Conservation (phyloP, 92 coral and sea anemone genomes). For the Parazoanthus atlanticus region DNA sequence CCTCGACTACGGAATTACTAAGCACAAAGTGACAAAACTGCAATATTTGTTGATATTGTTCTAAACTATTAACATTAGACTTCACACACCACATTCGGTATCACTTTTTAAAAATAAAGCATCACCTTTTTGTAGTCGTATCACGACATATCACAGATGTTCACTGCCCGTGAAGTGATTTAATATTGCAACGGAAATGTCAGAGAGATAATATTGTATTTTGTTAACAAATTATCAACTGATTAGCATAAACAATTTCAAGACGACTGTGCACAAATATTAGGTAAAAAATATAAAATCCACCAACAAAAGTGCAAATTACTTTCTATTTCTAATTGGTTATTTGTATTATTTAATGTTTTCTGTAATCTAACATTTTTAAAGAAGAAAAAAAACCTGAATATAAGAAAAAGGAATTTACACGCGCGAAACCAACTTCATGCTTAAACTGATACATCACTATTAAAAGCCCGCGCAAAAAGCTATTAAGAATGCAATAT, state of each 20-base stretch:
- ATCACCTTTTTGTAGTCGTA: background rate
- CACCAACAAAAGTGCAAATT: background rate
- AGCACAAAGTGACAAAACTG: background rate
- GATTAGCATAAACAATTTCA: background rate
- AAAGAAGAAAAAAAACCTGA: background rate
- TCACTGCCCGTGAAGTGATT: constrained; percentile 3
- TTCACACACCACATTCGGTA: background rate
- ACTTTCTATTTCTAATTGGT: background rate
- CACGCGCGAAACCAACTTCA: background rate
- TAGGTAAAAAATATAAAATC: too few relatives aligned
- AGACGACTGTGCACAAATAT: too few relatives aligned
- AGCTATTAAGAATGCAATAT: background rate
- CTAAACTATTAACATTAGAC: background rate
- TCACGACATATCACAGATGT: background rate
- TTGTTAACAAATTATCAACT: background rate
- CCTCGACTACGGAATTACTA: background rate
- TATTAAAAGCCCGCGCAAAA: background rate
- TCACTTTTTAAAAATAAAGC: background rate
- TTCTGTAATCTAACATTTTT: background rate
- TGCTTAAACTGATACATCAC: background rate
- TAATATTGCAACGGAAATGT: background rate
- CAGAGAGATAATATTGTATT: background rate
- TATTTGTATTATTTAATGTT: too few relatives aligned
- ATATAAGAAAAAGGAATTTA: too few relatives aligned
- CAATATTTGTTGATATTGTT: background rate